A percentile compares a stretch with the other conserved stretches of the same genome.
Evolutionary conservation across 1,140 invertebrate genomes (phyloP).

Genomic region (Polyergus mexicanus): DNA sequence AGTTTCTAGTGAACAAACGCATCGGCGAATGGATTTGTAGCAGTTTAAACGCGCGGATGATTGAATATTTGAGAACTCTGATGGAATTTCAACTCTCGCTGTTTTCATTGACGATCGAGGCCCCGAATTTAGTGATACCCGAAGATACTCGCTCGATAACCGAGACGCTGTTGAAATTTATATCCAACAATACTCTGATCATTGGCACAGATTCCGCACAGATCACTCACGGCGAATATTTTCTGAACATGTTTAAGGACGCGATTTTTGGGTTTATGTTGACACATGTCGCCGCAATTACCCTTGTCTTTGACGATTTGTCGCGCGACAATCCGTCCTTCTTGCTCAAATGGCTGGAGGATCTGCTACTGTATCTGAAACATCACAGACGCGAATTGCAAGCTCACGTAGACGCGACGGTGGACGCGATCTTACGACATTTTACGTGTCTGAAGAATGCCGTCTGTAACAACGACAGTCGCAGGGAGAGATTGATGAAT

Average conservation of each 20-base stretch:
- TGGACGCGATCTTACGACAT: constrained; percentile 71
- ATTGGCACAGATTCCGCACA: constrained; percentile 15
- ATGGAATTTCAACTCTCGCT: constrained; percentile 74
- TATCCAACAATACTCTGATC: constrained; percentile 49
- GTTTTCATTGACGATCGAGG: constrained; percentile 50
- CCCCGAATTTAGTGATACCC: constrained; percentile 63
- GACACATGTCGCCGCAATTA: constrained; percentile 69
- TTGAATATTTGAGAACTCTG: constrained; percentile 74
- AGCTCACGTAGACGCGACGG: constrained; percentile 61
- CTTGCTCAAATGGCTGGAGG: constrained; percentile 76
- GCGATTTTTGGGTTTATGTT: constrained; percentile 77
- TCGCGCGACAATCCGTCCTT: constrained; percentile 65
- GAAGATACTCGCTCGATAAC: constrained; percentile 52
- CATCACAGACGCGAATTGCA: constrained; percentile 63
- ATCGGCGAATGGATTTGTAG: constrained; percentile 36
- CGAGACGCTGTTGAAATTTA: constrained; percentile 64
- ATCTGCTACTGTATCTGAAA: constrained; percentile 75
- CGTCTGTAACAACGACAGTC: constrained; percentile 63
- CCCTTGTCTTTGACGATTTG: constrained; percentile 70
- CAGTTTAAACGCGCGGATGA: constrained; percentile 54
- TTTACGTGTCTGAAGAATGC: constrained; percentile 66
- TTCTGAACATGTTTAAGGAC: constrained; percentile 78
- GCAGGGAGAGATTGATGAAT: constrained; percentile 77
- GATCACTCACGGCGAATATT: constrained; percentile 80
- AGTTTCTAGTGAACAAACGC: constrained; percentile 65